A percentile compares a stretch with the other conserved stretches of the same genome.
Conservation (phyloP, 2,888 invertebrate genomes). For the Aspidiotus destructor region DNA sequence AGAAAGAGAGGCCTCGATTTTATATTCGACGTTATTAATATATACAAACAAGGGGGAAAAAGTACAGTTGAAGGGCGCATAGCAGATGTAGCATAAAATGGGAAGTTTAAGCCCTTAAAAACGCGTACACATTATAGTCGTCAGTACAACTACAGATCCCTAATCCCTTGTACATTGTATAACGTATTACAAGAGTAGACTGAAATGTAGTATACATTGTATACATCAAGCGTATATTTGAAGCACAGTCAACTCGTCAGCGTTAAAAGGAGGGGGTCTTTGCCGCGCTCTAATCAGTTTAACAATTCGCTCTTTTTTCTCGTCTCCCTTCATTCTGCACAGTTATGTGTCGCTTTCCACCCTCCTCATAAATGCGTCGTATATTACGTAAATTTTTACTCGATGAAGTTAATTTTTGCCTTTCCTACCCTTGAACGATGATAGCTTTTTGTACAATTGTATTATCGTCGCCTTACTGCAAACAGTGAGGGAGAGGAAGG, state of each 20-base stretch:
- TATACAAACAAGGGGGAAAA: constrained; percentile 4
- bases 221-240: not conserved
- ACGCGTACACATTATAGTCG: constrained; percentile 16
- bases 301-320: constrained; percentile 18
- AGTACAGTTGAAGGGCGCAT: not conserved
- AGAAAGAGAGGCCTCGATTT: too few relatives aligned
- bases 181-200: too few relatives aligned
- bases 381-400: constrained; percentile 7
- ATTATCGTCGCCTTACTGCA: too few relatives aligned
- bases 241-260: constrained; percentile 1
- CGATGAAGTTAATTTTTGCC: constrained; percentile 20
- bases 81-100: constrained; percentile 30
- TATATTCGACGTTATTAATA: not conserved
- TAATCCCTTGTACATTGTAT: not conserved
- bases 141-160: constrained; percentile 3
- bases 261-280: too few relatives aligned
- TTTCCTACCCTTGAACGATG: too few relatives aligned
- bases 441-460: too few relatives aligned
- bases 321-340: not conserved
- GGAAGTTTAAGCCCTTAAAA: constrained; percentile 20
- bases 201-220: too few relatives aligned
- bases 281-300: constrained; percentile 20
- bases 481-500: not conserved
- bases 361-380: not conserved
- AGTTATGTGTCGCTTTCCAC: not conserved